Evolutionary conservation across 2,888 invertebrate species (phyloP).

Genomic region (Fragum fragum): DNA sequence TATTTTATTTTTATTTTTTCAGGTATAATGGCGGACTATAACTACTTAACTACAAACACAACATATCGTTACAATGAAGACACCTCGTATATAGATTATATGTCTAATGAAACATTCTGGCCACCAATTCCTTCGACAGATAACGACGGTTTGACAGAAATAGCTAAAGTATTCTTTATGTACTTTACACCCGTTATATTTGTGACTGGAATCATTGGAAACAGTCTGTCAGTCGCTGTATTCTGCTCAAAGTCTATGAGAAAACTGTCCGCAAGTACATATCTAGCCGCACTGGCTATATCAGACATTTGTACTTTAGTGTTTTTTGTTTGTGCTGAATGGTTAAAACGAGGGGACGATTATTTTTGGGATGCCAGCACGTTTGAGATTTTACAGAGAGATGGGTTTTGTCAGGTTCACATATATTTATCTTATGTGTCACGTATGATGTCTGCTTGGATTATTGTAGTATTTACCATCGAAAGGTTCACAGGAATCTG

Average conservation of each 20-base stretch:
- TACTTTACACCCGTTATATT: slow-evolving; percentile 92
- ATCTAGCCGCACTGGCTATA: slow-evolving; percentile 93
- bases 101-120: not conserved
- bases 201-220: slow-evolving; percentile 92
- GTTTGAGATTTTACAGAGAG: slow-evolving; percentile 68
- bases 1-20: not conserved
- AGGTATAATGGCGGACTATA: not conserved
- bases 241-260: slow-evolving; percentile 92
- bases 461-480: slow-evolving; percentile 83
- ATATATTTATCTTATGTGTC: slow-evolving; percentile 89
- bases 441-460: slow-evolving; percentile 84
- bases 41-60: not conserved
- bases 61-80: not conserved
- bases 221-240: slow-evolving; percentile 91
- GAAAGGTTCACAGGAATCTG: slow-evolving; percentile 85
- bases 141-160: not conserved
- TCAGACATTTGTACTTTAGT: slow-evolving; percentile 91
- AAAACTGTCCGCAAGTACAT: slow-evolving; percentile 91
- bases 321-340: slow-evolving; percentile 87
- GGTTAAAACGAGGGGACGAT: slow-evolving; percentile 79
- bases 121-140: not conserved
- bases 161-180: slow-evolving; percentile 85
- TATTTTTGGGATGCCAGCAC: slow-evolving; percentile 55
- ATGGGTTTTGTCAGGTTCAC: slow-evolving; percentile 89
- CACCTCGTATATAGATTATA: not conserved